These are phyloP conservation scores for Drosophila parabipectinata DNA, from an alignment of 1,140 invertebrate species.

Conservation along the genomic window DNA sequence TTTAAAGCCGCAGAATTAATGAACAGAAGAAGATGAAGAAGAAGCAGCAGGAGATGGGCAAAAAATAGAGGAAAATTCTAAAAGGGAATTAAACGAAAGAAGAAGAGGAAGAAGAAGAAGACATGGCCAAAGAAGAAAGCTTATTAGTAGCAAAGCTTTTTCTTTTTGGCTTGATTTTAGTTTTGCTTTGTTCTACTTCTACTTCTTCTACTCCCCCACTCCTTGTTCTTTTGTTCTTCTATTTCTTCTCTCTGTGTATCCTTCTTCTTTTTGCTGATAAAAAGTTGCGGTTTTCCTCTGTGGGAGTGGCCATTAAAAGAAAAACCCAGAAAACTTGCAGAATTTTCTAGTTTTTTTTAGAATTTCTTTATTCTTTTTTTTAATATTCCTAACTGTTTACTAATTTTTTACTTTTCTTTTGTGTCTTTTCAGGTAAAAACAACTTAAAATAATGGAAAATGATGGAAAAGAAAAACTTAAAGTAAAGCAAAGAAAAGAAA, in stretches of 20 bases:
- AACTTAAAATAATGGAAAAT: conserved; percentile 12
- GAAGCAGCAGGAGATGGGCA: not conserved
- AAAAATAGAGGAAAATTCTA: conserved; percentile 1
- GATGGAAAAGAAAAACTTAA: not conserved
- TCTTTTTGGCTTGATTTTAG: conserved; percentile 8
- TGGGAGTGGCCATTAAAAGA: not conserved
- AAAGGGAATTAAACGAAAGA: not conserved
- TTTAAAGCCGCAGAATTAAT: conserved; percentile 34
- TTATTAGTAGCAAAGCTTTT: conserved; percentile 25
- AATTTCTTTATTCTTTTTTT: not conserved
- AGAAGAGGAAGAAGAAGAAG: not conserved
- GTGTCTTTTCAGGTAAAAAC: conserved; percentile 63
- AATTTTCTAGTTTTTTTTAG: not conserved
- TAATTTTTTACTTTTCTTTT: conserved; percentile 35
- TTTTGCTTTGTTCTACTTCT: not conserved
- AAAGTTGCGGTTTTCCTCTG: conserved; percentile 11
- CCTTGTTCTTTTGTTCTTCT: conserved; percentile 1
- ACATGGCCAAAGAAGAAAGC: conserved; percentile 1
- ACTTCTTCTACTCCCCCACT: not conserved
- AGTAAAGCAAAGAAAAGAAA: no score
- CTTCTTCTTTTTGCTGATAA: not conserved
- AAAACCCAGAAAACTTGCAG: not conserved
- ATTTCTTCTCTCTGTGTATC: conserved; percentile 1
- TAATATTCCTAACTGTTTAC: not conserved
- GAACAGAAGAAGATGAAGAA: not conserved